Evolutionary conservation across 2,888 invertebrate genomes (phyloP), one percentile per base, ranked within the genome.

Genomic region (Drepanosiphum platanoidis): DNA sequence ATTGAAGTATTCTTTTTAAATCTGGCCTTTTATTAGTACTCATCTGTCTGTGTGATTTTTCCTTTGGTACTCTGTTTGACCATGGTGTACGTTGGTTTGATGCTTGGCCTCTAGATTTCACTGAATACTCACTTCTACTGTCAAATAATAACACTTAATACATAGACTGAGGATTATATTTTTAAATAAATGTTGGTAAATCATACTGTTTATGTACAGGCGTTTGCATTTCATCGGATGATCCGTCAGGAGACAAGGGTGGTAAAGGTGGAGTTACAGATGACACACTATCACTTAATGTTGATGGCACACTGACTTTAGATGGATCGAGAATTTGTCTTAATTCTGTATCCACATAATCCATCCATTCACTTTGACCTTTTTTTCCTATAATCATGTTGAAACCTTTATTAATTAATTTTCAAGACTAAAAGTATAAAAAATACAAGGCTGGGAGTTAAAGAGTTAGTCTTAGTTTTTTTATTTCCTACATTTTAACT

Each of bases 231-330:
- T 86, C 87, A 75, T 88, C 88, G 32, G 89, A 88, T 9, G 90
- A 90, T 71, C 90, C 93, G 88, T 91, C 94, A 0, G 95, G 95
- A 0, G 95, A 94, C 15, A 95, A 90, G 0, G 95, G 95, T 0
- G 95, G 95, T 86, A 95, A 90, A 0, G 95, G 95, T 0, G 95
- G 95, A 0, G 95, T 94, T 88, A 95, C 93, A 0, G 94, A 94
- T 1, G 93, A 93, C 77, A 91, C 93, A 88, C 93, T 93, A 88
- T 93, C 93, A 87, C 93, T 93, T 18, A 93, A 89, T 1, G 92
- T 92, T 0, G 94, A 94, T 89, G 88, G 89, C 89, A 87, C 92
- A 90, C 82, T 91, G 92, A 83, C 93, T 90, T 61, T 92, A 90
- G 89, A 93, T 1, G 94, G 94, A 88, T 95, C 94, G 87, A 95